Conservation (phyloP, 2,797 vertebrate species). For the Sebastes iracundus region DNA sequence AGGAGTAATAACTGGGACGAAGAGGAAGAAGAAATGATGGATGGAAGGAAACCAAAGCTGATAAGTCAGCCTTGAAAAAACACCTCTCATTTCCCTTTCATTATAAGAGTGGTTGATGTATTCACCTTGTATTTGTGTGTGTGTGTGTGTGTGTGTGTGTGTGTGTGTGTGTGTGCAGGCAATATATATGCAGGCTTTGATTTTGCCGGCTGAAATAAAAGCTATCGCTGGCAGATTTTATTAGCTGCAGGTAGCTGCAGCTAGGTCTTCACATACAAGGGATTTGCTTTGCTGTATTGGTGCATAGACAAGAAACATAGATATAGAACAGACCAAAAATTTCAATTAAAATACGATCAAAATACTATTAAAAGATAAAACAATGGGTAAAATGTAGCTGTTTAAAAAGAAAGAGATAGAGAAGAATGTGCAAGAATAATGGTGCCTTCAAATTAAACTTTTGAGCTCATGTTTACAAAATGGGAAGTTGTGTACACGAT, state of each 20-base stretch:
- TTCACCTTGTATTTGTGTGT: neutral
- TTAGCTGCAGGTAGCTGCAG: neutral
- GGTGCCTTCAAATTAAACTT: too few relatives aligned
- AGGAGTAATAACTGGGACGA: neutral
- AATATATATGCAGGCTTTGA: neutral
- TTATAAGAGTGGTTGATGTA: neutral
- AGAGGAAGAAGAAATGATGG: constrained; percentile 5
- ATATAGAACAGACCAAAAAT: neutral
- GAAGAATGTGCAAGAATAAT: too few relatives aligned
- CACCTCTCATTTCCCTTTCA: neutral
- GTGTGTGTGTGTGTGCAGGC: neutral
- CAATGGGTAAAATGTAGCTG: neutral
- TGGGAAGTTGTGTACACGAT: too few relatives aligned
- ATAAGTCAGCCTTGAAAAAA: neutral
- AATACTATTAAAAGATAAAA: neutral
- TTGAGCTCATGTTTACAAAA: accelerated
- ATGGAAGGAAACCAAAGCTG: constrained; percentile 5
- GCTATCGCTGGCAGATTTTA: neutral
- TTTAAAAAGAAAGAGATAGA: neutral
- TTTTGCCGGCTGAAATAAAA: neutral
- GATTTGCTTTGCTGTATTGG: neutral
- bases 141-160: neutral
- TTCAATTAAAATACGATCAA: neutral
- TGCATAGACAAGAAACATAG: neutral
- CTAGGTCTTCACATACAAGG: neutral